These are phyloP conservation scores for Dermochelys coriacea DNA, from an alignment of 2,797 vertebrate species.

Conservation along the genomic window DNA sequence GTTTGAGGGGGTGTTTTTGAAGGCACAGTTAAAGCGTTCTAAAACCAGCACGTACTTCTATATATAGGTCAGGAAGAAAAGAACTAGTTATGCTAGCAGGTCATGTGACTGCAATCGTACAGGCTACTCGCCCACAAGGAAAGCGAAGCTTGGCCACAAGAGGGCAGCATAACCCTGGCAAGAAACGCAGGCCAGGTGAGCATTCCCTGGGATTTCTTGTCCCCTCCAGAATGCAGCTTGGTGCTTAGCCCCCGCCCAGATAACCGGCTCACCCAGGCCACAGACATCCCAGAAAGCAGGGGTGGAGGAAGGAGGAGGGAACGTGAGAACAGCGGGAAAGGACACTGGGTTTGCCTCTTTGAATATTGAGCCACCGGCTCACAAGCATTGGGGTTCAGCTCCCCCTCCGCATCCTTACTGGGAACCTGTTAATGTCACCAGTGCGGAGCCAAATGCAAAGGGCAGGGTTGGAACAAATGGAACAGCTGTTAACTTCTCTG, in stretches of 20 bases:
- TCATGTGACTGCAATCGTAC: not conserved
- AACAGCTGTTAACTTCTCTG: not conserved
- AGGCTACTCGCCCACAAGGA: not conserved
- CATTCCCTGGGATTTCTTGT: not conserved
- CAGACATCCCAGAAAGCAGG: not conserved
- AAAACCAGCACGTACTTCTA: not conserved
- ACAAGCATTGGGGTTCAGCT: not conserved
- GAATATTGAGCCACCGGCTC: not conserved
- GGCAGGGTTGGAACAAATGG: not conserved
- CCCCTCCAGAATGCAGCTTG: not conserved
- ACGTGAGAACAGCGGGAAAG: not conserved
- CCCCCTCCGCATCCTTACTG: not conserved
- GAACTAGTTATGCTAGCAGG: not conserved
- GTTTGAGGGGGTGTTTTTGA: rapidly evolving
- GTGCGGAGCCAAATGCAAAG: not conserved
- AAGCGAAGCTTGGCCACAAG: not conserved
- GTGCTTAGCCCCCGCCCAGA: not conserved
- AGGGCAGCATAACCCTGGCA: constrained; percentile 61
- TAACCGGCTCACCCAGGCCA: not conserved
- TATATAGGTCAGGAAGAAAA: constrained; percentile 11
- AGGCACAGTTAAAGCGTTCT: not conserved
- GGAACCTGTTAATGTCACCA: not conserved
- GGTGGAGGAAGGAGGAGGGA: not conserved
- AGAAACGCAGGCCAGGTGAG: not conserved
- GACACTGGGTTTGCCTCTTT: not conserved